Evolutionary conservation across 1,140 invertebrate species (phyloP), one percentile per base, ranked within the genome.

Genomic region (Drosophila cardini): DNA sequence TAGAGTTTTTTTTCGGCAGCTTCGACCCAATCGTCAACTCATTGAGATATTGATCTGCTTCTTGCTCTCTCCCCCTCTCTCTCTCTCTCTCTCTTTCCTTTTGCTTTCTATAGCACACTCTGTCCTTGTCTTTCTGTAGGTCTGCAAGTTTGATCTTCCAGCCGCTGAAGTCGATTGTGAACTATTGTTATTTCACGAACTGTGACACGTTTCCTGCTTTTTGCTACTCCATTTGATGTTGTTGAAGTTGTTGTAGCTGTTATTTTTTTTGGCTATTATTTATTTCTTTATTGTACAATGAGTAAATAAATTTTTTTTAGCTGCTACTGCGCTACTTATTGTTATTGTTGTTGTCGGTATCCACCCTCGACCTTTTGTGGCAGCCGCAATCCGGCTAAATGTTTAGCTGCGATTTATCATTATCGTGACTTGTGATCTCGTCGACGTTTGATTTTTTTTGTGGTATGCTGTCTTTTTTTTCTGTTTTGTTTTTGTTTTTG

Each of bases 171-270:
- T 76, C 72, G 79, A 77, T 80, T 86, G 79, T 90, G 87, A 90
- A 90, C 87, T 90, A 90, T 90, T 90, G 87, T 90, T 90, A 90
- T 90, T 90, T 90, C 87, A 90, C 87, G 87, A 90, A 90, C 83
- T 90, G 79, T 90, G 85, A 89, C 85, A 89, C 85, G 85, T 89
- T 90, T 53, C 53, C 63, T 65, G 72, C 45, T 78, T 76, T 72
- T 74, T 68, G 57, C 56, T 65, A 30, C 40, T 63, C 52, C 56
- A 55, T 46, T 64, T 61, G 60, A 69, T 72, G 58, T 61, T 76
- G 46, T 64, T 76, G 30, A 42, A 57, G 56, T 55, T 26, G 21
- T 26, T 26, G n/a, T n/a, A n/a, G n/a, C n/a, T 68, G 46, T 58
- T 74, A 40, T 56, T 70, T 30, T 42, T 55, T 75, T 83, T 69